Conservation (phyloP, 2,888 invertebrate genomes). For the Epinotia demarniana region DNA sequence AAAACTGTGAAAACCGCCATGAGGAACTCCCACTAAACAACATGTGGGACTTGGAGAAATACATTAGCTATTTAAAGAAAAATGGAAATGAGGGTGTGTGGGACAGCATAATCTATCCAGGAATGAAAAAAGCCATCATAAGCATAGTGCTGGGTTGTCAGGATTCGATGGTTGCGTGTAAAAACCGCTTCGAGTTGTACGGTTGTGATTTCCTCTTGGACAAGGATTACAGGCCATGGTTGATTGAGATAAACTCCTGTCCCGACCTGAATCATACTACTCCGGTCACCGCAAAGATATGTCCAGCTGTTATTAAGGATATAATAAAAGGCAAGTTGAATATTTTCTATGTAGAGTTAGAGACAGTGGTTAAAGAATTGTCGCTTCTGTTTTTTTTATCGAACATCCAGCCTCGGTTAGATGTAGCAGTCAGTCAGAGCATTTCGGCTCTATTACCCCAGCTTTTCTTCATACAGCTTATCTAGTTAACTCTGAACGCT, state of each 20-base stretch:
- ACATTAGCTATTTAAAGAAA: conserved; percentile 85
- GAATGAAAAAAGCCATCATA: conserved; percentile 92
- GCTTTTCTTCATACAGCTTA: too few species aligned
- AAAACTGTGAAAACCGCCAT: conserved; percentile 80
- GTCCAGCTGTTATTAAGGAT: conserved; percentile 92
- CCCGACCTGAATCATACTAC: conserved; percentile 94
- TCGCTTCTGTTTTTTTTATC: too few species aligned
- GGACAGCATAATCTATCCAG: conserved; percentile 91
- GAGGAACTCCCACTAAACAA: conserved; percentile 88
- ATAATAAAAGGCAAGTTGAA: conserved; percentile 90
- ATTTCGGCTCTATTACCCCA: too few species aligned
- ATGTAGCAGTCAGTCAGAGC: too few species aligned
- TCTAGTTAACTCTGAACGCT: too few species aligned
- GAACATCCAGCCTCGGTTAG: too few species aligned
- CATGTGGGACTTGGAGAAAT: conserved; percentile 93
- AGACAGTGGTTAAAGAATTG: neutral
- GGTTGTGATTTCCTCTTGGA: conserved; percentile 97
- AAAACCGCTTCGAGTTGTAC: conserved; percentile 94
- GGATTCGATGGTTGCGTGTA: conserved; percentile 87
- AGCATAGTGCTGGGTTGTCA: conserved; percentile 92
- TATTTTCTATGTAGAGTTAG: neutral
- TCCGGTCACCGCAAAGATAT: conserved; percentile 92
- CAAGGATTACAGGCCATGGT: conserved; percentile 93
- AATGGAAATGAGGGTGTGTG: conserved; percentile 86
- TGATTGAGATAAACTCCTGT: conserved; percentile 96